These are phyloP conservation scores for Eledona agricola DNA, from an alignment of 2,888 invertebrate species.

Conservation along the genomic window DNA sequence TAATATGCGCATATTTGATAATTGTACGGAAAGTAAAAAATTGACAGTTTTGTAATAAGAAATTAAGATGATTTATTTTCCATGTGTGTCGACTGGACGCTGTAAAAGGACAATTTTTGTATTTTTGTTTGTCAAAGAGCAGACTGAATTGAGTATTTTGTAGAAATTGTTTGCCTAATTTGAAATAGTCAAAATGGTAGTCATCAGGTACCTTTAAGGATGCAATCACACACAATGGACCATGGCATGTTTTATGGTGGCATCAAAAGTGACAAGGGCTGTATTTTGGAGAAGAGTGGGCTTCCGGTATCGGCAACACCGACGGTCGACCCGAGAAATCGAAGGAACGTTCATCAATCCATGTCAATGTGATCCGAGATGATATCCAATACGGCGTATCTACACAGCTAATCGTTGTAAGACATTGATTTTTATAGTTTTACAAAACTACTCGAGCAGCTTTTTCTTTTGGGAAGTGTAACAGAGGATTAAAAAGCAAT, in stretches of 20 bases:
- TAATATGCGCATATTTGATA: slow-evolving; percentile 37
- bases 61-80: too few species aligned
- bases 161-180: slow-evolving; percentile 28
- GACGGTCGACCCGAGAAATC: slow-evolving; percentile 43
- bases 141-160: too few species aligned
- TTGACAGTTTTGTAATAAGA: slow-evolving; percentile 13
- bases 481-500: slow-evolving; percentile 44
- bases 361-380: slow-evolving; percentile 54
- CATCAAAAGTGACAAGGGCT: slow-evolving; percentile 42
- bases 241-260: slow-evolving; percentile 34
- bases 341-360: slow-evolving; percentile 55
- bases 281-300: slow-evolving; percentile 38
- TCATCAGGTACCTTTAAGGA: slow-evolving; percentile 26
- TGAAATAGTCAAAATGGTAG: too few species aligned
- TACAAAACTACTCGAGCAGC: slow-evolving; percentile 4
- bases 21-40: slow-evolving; percentile 19
- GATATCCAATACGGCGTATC: slow-evolving; percentile 57
- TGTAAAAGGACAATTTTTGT: too few species aligned
- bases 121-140: too few species aligned
- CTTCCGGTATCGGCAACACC: slow-evolving; percentile 37
- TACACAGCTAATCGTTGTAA: slow-evolving; percentile 55
- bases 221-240: slow-evolving; percentile 39
- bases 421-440: slow-evolving; percentile 54
- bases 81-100: too few species aligned
- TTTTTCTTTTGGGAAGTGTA: slow-evolving; percentile 1